These are phyloP conservation scores for Macrocentrus cingulum DNA, from an alignment of 1,140 invertebrate genomes.

Conservation along the genomic window DNA sequence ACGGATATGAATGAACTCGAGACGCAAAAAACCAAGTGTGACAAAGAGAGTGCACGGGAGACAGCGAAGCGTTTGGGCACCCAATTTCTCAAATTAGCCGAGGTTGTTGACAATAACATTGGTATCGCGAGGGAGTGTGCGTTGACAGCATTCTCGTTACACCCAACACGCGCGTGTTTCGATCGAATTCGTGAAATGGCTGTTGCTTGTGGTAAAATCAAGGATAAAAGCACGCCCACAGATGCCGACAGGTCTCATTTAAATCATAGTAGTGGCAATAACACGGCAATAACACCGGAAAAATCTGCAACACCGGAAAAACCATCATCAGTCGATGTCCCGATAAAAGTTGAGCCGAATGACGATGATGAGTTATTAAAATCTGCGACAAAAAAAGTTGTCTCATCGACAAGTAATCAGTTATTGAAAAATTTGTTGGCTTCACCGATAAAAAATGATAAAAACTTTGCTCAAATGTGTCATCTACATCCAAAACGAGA, in stretches of 20 bases:
- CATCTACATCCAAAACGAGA: constrained; percentile 35
- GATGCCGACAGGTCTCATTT: too few species aligned
- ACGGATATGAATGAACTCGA: constrained; percentile 77
- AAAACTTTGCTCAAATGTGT: constrained; percentile 34
- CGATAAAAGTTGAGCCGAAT: constrained; percentile 17
- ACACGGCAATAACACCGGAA: too few species aligned
- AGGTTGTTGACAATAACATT: constrained; percentile 60
- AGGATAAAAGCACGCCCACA: constrained; percentile 27
- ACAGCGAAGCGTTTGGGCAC: constrained; percentile 60
- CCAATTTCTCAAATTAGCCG: constrained; percentile 64
- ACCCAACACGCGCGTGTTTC: constrained; percentile 61
- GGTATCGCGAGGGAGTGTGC: constrained; percentile 65
- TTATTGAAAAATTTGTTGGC: constrained; percentile 44
- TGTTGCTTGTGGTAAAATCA: constrained; percentile 58
- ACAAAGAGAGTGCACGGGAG: constrained; percentile 59
- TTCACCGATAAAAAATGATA: constrained; percentile 30
- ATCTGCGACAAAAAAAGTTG: too few species aligned
- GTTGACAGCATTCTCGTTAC: constrained; percentile 67
- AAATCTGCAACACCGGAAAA: too few species aligned
- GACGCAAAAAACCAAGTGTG: constrained; percentile 63
- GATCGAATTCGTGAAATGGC: constrained; percentile 61
- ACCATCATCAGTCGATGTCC: background rate
- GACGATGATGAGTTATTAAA: too few species aligned
- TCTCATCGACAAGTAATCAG: too few species aligned
- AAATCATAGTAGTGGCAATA: background rate